Base-by-base conservation (phyloP, 2,888 invertebrate genomes). In the Clivina fossor region DNA sequence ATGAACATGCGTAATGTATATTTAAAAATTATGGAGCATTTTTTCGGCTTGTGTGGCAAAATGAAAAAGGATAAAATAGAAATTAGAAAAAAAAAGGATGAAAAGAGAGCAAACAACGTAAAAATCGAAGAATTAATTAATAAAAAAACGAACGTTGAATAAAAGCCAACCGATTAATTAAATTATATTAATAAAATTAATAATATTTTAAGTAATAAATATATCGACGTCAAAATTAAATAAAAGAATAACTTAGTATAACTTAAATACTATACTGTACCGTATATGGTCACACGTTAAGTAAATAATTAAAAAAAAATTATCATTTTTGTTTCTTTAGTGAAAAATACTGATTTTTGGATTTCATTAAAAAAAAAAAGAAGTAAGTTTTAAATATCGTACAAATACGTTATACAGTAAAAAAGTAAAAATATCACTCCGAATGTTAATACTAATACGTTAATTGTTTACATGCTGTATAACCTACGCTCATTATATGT, bases 371-470 rank as follows among this genome's bases (percentile, higher is more conserved):
- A 41, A 11, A n/a, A n/a, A n/a, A n/a, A n/a, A n/a, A n/a, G n/a
- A n/a, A 8, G 13, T 13, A 43, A 53, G 40, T 50, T n/a, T n/a
- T 61, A 62, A 61, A 61, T 61, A 61, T 61, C 58, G 26, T 60
- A 56, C 51, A 61, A 53, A 56, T 41, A 47, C 56, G 46, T 47
- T 50, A n/a, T n/a, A 49, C 30, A 51, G 48, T 58, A 51, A 49
- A 58, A 58, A 57, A 57, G 58, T 53, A 65, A 63, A 67, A 72
- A 73, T 72, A 72, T 73, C 73, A 73, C 73, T 71, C 72, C 37
- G 65, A 65, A 64, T 67, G 71, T 72, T 72, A 72, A 72, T 72
- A 72, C 71, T 72, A 71, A 66, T 64, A 65, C 65, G 67, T 68
- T 63, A 61, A 44, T 16, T 28, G 19, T 28, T 38, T 28, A 40